Percentiles rank a stretch among this genome's conserved stretches.
These are phyloP conservation scores for Aramus guarauna DNA, from an alignment of 2,113 vertebrate genomes.

Conservation along the genomic window DNA sequence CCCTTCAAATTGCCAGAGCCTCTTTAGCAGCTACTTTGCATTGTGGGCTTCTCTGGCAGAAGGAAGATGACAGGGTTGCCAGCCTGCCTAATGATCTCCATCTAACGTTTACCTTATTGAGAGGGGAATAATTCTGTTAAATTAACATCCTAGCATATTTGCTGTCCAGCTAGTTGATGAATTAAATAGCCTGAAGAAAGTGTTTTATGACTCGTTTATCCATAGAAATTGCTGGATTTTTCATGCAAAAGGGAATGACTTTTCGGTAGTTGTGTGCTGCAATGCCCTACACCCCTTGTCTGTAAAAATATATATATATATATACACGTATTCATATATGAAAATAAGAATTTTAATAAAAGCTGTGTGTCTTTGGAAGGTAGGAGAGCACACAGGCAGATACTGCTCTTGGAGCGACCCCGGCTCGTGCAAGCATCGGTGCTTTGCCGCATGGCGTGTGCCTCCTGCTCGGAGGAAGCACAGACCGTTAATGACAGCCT, in stretches of 20 bases:
- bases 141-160: constrained; percentile 61
- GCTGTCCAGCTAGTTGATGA: constrained; percentile 54
- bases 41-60: constrained; percentile 1
- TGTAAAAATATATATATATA: neutral
- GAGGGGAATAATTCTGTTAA: constrained; percentile 50
- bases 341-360: neutral
- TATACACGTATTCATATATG: rapidly evolving
- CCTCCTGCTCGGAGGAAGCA: neutral
- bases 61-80: constrained; percentile 46
- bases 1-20: neutral
- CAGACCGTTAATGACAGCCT: constrained; percentile 49
- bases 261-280: neutral
- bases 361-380: neutral
- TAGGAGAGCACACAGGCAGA: neutral
- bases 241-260: rapidly evolving
- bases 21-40: constrained; percentile 34
- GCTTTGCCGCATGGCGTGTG: neutral
- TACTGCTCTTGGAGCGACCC: neutral
- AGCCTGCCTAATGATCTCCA: constrained; percentile 56
- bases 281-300: rapidly evolving
- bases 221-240: neutral
- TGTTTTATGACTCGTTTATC: constrained; percentile 39
- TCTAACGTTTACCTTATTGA: constrained; percentile 46
- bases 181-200: constrained; percentile 54
- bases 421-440: rapidly evolving